These are phyloP conservation scores for Glaucopsyche alexis DNA, from an alignment of 2,888 invertebrate genomes.

Conservation along the genomic window DNA sequence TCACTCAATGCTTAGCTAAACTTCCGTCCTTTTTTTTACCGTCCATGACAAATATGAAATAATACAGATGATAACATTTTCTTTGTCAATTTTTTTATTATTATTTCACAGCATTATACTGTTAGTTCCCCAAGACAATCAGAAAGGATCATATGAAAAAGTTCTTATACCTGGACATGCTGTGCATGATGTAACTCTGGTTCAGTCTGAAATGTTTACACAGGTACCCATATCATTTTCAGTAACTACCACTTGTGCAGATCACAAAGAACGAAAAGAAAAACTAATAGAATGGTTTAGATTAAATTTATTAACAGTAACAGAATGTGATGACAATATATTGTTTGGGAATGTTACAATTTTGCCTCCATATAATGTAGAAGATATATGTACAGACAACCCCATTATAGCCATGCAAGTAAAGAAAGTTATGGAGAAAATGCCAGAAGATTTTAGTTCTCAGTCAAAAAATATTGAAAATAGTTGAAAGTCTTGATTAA, in stretches of 20 bases:
- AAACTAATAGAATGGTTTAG: slow-evolving; percentile 61
- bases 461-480: slow-evolving; percentile 25
- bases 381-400: slow-evolving; percentile 63
- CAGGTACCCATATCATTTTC: slow-evolving; percentile 43
- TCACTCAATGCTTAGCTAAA: no score
- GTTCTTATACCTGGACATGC: slow-evolving; percentile 63
- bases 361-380: slow-evolving; percentile 57
- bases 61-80: no score
- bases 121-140: slow-evolving; percentile 49
- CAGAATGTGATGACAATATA: slow-evolving; percentile 57
- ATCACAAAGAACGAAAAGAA: slow-evolving; percentile 48
- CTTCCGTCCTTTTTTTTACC: no score
- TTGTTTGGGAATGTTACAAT: slow-evolving; percentile 57
- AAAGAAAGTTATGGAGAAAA: slow-evolving; percentile 56
- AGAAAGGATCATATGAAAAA: slow-evolving; percentile 44
- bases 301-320: slow-evolving; percentile 57
- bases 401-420: slow-evolving; percentile 60
- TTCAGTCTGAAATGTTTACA: slow-evolving; percentile 38
- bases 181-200: slow-evolving; percentile 49
- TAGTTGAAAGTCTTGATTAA: slow-evolving; percentile 3
- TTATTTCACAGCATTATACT: slow-evolving; percentile 60
- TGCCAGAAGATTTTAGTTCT: slow-evolving; percentile 56
- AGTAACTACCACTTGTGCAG: slow-evolving; percentile 38
- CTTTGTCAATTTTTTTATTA: not conserved
- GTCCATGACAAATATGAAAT: no score